Percentiles rank a stretch among this genome's conserved stretches.
phyloP scores from a whole-genome alignment of 2,113 vertebrate species.

The Potamarius usumacintae region DNA sequence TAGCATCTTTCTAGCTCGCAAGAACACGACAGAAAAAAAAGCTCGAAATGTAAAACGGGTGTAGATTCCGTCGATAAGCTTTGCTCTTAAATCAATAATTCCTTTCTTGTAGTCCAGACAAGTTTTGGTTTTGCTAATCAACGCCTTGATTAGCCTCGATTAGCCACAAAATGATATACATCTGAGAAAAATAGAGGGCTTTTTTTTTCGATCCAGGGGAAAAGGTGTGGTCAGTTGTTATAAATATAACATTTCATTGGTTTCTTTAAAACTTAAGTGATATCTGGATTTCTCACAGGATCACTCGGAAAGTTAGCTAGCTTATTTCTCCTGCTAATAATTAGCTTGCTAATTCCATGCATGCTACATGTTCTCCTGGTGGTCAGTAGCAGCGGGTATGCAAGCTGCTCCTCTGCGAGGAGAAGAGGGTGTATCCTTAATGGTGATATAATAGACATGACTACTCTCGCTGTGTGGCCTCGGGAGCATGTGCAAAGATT shows the following conservation, averaged over 20 bases:
- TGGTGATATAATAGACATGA: background rate
- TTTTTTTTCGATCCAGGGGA: too few species aligned
- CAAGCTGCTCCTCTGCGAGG: too few species aligned
- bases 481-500: background rate
- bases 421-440: background rate
- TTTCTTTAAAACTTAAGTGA: background rate
- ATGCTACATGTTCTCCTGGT: background rate
- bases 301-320: background rate
- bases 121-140: background rate
- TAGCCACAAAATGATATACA: background rate
- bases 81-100: background rate
- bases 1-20: conserved; percentile 53
- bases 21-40: background rate
- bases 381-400: background rate
- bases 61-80: background rate
- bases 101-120: background rate
- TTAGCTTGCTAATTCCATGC: background rate
- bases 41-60: background rate
- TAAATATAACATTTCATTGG: background rate
- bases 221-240: too few species aligned
- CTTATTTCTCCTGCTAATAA: background rate
- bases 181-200: background rate
- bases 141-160: background rate
- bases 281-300: background rate
- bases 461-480: background rate